Conservation (phyloP, 1,140 invertebrate genomes). For the Aphidius ervi region DNA sequence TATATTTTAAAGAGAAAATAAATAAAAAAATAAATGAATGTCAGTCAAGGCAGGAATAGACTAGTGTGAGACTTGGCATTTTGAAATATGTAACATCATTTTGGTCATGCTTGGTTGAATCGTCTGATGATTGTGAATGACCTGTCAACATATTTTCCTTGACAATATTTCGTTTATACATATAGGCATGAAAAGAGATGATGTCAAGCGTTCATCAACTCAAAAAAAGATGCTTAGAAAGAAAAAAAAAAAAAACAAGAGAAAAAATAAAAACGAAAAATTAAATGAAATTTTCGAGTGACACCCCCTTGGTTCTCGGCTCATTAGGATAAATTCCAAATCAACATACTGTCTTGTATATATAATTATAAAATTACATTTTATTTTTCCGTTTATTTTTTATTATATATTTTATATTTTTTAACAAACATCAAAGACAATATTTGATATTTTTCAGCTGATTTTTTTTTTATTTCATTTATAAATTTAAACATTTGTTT, state of each 20-base stretch:
- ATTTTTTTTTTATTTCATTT: too few species aligned
- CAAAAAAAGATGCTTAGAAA: neutral
- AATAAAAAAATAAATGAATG: constrained; percentile 10
- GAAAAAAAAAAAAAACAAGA: constrained; percentile 5
- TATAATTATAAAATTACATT: too few species aligned
- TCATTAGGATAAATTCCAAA: constrained; percentile 29
- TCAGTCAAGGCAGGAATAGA: constrained; percentile 19
- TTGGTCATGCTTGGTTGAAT: constrained; percentile 26
- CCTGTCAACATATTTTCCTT: constrained; percentile 40
- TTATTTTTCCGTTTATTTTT: too few species aligned
- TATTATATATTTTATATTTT: too few species aligned
- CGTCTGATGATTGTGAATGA: constrained; percentile 33
- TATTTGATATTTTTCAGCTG: too few species aligned
- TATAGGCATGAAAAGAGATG: neutral
- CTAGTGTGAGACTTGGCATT: constrained; percentile 10
- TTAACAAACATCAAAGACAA: too few species aligned
- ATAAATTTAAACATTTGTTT: too few species aligned
- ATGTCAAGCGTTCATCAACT: neutral
- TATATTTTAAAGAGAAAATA: neutral
- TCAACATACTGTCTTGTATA: constrained; percentile 4
- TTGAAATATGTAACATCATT: constrained; percentile 28
- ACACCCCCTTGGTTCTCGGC: constrained; percentile 37
- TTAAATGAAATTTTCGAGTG: constrained; percentile 7
- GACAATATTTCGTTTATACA: constrained; percentile 25
- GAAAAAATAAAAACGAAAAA: constrained; percentile 14